Conservation (phyloP, 1,140 invertebrate species). For the Aphelenchoides besseyi region DNA sequence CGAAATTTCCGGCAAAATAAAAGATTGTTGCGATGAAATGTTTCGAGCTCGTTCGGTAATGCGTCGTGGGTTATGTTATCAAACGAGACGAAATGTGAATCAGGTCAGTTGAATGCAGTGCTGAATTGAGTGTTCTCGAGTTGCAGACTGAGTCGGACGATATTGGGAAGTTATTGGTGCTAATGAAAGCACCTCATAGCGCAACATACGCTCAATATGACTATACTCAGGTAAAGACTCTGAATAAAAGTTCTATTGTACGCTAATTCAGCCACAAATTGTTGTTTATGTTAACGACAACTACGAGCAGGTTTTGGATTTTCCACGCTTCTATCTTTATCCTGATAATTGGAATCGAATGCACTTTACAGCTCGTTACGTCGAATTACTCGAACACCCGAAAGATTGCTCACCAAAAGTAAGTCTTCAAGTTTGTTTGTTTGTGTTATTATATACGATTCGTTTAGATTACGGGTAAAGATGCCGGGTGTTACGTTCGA, state of each 20-base stretch:
- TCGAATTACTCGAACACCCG: constrained; percentile 56
- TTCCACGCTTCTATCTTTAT: constrained; percentile 59
- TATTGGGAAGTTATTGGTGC: constrained; percentile 53
- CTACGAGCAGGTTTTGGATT: constrained; percentile 56
- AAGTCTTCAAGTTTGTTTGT: not conserved
- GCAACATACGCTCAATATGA: constrained; percentile 46
- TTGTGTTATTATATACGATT: not conserved
- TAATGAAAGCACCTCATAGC: constrained; percentile 47
- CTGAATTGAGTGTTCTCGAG: not conserved
- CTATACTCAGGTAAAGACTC: constrained; percentile 43
- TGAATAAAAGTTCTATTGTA: constrained; percentile 27
- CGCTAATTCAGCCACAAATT: constrained; percentile 58
- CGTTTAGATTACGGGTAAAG: constrained; percentile 54
- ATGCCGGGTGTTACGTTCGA: constrained; percentile 52
- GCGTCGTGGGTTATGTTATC: constrained; percentile 55
- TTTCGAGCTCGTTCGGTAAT: constrained; percentile 48
- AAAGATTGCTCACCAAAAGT: constrained; percentile 56
- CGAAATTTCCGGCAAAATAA: constrained; percentile 46
- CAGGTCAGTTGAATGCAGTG: constrained; percentile 24
- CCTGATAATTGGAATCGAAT: constrained; percentile 60
- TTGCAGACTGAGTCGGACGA: constrained; percentile 56
- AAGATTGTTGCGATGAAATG: constrained; percentile 51
- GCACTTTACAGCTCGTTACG: constrained; percentile 50
- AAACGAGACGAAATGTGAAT: constrained; percentile 51
- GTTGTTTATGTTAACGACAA: constrained; percentile 58